Evolutionary conservation across 2,888 invertebrate genomes (phyloP).

Genomic region (Chymomyza procnemis): DNA sequence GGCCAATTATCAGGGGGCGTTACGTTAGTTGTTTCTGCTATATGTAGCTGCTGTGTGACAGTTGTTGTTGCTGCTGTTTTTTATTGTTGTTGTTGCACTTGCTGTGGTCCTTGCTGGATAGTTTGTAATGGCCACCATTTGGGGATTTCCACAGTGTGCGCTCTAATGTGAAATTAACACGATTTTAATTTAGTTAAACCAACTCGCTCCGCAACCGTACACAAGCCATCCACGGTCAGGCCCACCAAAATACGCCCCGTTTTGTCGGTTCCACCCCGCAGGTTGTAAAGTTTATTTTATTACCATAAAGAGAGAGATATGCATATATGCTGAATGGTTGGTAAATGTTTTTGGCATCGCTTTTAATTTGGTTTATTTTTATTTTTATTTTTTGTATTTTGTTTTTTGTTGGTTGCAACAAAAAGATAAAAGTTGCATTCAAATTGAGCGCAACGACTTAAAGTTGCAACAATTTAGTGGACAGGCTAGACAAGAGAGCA

Average conservation of each 20-base stretch:
- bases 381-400: slow-evolving; percentile 47
- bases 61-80: slow-evolving; percentile 31
- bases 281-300: slow-evolving; percentile 61
- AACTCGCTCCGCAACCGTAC: slow-evolving; percentile 59
- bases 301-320: slow-evolving; percentile 33
- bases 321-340: slow-evolving; percentile 36
- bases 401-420: not conserved
- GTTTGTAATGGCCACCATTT: slow-evolving; percentile 47
- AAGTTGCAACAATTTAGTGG: not conserved
- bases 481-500: not conserved
- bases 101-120: slow-evolving; percentile 19
- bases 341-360: slow-evolving; percentile 59
- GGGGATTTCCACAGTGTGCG: slow-evolving; percentile 62
- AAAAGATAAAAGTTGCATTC: not conserved
- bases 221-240: slow-evolving; percentile 3
- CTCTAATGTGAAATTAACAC: slow-evolving; percentile 74
- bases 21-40: slow-evolving; percentile 1
- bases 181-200: slow-evolving; percentile 73
- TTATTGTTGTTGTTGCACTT: slow-evolving; percentile 37
- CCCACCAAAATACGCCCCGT: not conserved
- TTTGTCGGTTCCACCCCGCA: slow-evolving; percentile 9
- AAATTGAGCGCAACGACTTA: not conserved
- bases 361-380: slow-evolving; percentile 62
- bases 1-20: slow-evolving; percentile 1
- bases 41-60: slow-evolving; percentile 3